Base-by-base conservation (phyloP, 1,140 invertebrate genomes). In the Leptinotarsa defecta region DNA sequence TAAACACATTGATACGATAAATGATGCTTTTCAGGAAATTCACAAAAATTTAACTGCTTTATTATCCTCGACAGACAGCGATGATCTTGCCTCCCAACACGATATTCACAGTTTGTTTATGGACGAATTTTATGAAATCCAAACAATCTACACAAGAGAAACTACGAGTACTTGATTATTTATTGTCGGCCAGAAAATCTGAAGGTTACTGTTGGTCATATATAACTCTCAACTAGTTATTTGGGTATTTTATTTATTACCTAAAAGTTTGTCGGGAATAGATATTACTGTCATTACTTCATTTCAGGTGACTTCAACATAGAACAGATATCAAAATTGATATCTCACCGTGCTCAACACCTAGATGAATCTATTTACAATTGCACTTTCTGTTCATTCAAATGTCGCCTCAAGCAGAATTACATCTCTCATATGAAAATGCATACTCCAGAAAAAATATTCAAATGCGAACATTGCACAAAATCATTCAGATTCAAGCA, bases 381-480 rank as follows among this genome's bases (percentile, higher is more conserved):
- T 69, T 85, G 84, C 76, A 86, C 85, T 85, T 86, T 85, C 85
- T 80, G 86, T 86, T 74, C 91, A 86, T 86, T 86, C 86, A 85
- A 85, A 81, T 85, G 83, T 86, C 76, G 84, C 80, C 48, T 91
- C 89, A 87, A 88, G 87, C 70, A 89, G 86, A 79, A 90, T 88
- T 85, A 88, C 62, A 71, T 83, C 17, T 79, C 82, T 1, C 85
- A 86, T 75, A 80, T 86, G 73, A 85, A 85, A 80, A 80, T 84
- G 43, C 85, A 86, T 64, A 81, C 83, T 24, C 80, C 83, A 8
- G 84, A 86, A 22, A 85, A 85, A 69, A 79, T 71, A 13, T 82
- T 80, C 68, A 86, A 84, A 80, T 86, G 85, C 74, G 85, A 86
- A 19, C 80, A 81, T 63, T 86, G 85, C 76, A 80, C 81, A n/a